Percentiles rank a stretch among this genome's conserved stretches.
These are phyloP conservation scores for Platyrinchus mystaceus DNA, from an alignment of 2,797 vertebrate genomes.

Conservation along the genomic window DNA sequence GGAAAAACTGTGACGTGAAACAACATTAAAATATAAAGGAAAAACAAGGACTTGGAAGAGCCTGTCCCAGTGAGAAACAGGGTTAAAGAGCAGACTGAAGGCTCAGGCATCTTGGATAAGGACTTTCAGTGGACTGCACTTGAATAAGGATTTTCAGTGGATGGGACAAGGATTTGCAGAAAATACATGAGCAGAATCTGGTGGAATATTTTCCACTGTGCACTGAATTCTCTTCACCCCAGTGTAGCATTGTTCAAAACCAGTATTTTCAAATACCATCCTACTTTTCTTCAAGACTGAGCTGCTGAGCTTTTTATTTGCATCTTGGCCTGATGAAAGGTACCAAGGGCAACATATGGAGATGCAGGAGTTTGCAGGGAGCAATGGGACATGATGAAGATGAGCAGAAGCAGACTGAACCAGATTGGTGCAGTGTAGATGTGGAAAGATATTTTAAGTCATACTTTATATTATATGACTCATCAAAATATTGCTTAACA, in stretches of 20 bases:
- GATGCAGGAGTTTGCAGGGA: background rate
- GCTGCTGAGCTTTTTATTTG: background rate
- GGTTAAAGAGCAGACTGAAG: background rate
- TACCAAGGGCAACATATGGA: background rate
- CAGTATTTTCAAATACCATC: background rate
- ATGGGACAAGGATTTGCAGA: background rate
- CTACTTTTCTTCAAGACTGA: background rate
- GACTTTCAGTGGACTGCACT: too few species aligned
- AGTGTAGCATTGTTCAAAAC: background rate
- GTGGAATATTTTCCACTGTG: background rate
- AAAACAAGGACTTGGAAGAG: background rate
- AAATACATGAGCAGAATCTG: background rate
- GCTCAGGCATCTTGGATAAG: background rate
- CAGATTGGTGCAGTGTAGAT: background rate
- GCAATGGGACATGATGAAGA: background rate
- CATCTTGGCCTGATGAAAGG: background rate
- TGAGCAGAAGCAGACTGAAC: background rate
- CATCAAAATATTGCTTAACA: slow-evolving; percentile 23
- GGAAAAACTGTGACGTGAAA: background rate
- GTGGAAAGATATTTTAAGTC: slow-evolving; percentile 37
- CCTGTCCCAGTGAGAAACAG: background rate
- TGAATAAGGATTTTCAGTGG: background rate
- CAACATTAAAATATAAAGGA: background rate
- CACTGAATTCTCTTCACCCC: background rate
- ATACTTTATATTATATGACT: slow-evolving; percentile 3